These are phyloP conservation scores for Hormaphis cornu DNA, from an alignment of 1,140 invertebrate genomes.

Conservation along the genomic window DNA sequence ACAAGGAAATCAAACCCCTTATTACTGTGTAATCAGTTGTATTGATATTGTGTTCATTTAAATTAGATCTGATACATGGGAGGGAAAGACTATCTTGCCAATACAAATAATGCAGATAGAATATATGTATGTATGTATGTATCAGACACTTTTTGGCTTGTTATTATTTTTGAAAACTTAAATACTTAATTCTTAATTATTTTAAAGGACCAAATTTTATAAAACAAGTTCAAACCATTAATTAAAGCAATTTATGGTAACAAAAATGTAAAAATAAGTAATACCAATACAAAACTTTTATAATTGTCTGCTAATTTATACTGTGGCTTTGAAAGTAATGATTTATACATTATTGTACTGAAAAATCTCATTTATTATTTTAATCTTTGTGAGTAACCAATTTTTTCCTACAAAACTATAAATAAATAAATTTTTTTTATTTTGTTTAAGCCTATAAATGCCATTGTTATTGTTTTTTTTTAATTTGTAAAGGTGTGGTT, in stretches of 20 bases:
- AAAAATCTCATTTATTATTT: too few relatives aligned
- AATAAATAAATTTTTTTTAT: not conserved
- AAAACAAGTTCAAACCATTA: not conserved
- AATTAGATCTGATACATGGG: constrained; percentile 6
- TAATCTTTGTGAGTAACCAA: too few relatives aligned
- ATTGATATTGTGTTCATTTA: constrained; percentile 9
- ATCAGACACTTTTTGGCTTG: not conserved
- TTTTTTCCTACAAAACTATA: too few relatives aligned
- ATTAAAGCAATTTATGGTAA: not conserved
- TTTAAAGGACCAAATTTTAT: not conserved
- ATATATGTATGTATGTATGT: not conserved
- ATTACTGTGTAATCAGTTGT: constrained; percentile 27
- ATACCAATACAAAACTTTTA: too few relatives aligned
- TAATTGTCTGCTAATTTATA: not conserved
- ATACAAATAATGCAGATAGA: not conserved
- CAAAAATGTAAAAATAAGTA: not conserved
- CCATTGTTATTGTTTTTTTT: constrained; percentile 8
- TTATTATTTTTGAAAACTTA: not conserved
- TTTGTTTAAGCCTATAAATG: not conserved
- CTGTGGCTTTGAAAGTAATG: not conserved
- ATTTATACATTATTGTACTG: too few relatives aligned
- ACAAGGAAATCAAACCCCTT: constrained; percentile 56
- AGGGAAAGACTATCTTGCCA: constrained; percentile 30
- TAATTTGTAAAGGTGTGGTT: not conserved
- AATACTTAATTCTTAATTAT: not conserved